Evolutionary conservation across 2,797 vertebrate genomes (phyloP), one percentile per base, ranked within the genome.

Genomic region (Pterois miles): DNA sequence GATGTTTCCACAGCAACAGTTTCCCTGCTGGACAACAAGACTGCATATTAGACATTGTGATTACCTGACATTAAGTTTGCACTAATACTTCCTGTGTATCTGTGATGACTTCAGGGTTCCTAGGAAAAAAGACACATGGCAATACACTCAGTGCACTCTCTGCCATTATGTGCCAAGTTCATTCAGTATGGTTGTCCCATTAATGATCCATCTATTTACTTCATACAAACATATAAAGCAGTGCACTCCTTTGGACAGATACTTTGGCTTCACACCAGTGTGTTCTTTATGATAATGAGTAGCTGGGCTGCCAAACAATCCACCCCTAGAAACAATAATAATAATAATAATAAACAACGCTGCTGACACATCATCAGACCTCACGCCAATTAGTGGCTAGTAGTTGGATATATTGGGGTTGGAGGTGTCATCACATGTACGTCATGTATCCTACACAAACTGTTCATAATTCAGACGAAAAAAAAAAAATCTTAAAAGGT

Each of bases 1-100:
- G 85, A 54, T 40, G 82, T 87, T 76, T 85, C 56, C 57, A 46
- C 52, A 58, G 70, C 53, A 65, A 79, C 82, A 0, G 72, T 81
- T 57, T 78, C 70, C 69, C 58, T 6, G 75, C 36, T 46, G 56
- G 71, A 73, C 6, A 76, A 87, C 81, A 87, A 56, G 43, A 16
- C 38, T 8, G 8, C 56, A 68, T 8, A 27, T 46, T 34, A 31
- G 20, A 56, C 56, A 11, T 8, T 16, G 4, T 14, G 16, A 23
- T 8, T 12, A 20, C 14, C 16, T 23, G 60, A 48, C 5, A 64
- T 8, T 16, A 38, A 22, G n/a, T n/a, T 8, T n/a, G 1, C 2
- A 58, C 20, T 36, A 56, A 16, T 8, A 65, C 46, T 34, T 57
- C 38, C 31, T 56, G 74, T 59, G 48, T n/a, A 4, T 57, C 27